These are phyloP conservation scores for Noctua janthe DNA, from an alignment of 2,888 invertebrate species.

Conservation along the genomic window DNA sequence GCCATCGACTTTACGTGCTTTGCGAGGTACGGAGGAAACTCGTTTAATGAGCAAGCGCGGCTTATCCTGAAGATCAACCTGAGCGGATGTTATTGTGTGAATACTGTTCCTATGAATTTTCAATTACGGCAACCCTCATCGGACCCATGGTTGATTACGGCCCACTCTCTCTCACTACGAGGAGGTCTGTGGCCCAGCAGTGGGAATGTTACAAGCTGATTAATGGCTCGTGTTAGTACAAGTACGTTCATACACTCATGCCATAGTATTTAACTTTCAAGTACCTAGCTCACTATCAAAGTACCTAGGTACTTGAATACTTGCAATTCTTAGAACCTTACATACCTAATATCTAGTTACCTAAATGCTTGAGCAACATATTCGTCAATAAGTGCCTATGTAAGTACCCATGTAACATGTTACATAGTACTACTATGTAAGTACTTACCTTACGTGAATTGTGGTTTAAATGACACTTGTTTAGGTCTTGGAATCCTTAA, in stretches of 20 bases:
- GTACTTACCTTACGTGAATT: background rate
- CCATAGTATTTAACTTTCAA: background rate
- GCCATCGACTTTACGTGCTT: too few relatives aligned
- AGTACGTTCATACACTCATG: background rate
- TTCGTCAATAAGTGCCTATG: background rate
- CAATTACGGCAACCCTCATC: background rate
- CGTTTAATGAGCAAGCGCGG: too few relatives aligned
- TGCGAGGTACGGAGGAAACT: too few relatives aligned
- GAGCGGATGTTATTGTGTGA: too few relatives aligned
- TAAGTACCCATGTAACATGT: background rate
- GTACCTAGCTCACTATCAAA: background rate
- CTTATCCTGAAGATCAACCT: too few relatives aligned
- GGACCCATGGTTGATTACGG: background rate
- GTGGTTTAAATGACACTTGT: background rate
- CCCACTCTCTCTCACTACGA: background rate
- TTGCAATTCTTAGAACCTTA: constrained; percentile 15
- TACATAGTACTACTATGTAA: too few relatives aligned
- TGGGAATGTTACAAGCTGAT: background rate
- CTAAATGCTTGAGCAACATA: constrained; percentile 1
- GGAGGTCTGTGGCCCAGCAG: background rate
- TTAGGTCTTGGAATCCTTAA: background rate
- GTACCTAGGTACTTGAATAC: constrained; percentile 18
- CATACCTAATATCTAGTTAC: background rate
- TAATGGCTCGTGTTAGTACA: background rate
- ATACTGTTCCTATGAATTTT: background rate